A percentile compares a stretch with the other conserved stretches of the same genome.
These are phyloP conservation scores for Acipenser ruthenus DNA, from an alignment of 2,797 vertebrate genomes.

Conservation along the genomic window DNA sequence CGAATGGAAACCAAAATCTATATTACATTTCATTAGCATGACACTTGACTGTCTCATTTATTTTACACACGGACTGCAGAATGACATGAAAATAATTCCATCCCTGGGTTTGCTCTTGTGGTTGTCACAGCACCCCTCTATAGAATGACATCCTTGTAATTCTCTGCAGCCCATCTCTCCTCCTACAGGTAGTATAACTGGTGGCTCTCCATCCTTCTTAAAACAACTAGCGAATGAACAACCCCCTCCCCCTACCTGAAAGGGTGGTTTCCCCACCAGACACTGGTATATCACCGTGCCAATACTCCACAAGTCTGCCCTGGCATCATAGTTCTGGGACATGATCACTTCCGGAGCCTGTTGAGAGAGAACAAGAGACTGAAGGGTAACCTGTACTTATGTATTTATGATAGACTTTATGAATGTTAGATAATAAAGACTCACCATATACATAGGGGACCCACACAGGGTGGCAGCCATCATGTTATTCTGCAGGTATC, in stretches of 20 bases:
- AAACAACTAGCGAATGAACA: neutral
- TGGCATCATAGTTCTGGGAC: conserved; percentile 96
- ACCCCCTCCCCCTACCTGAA: conserved; percentile 67
- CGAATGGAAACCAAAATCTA: conserved; percentile 14
- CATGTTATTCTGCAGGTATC: conserved; percentile 97
- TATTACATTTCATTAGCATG: too few species aligned
- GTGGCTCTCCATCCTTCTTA: too few species aligned
- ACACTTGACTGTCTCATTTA: too few species aligned
- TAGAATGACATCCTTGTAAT: too few species aligned
- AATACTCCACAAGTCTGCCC: conserved; percentile 94
- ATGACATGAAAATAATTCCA: too few species aligned
- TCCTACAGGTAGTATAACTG: too few species aligned
- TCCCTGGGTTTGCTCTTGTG: too few species aligned
- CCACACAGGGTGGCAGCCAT: conserved; percentile 97
- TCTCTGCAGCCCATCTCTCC: too few species aligned
- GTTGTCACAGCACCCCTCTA: too few species aligned
- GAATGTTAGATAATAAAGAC: conserved; percentile 23
- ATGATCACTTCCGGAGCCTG: conserved; percentile 97
- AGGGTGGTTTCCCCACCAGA: conserved; percentile 93
- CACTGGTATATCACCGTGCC: conserved; percentile 95
- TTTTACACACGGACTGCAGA: too few species aligned
- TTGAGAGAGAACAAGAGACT: conserved; percentile 6
- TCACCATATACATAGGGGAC: conserved; percentile 98
- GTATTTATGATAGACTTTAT: neutral
- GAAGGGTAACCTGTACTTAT: too few species aligned